Conservation (phyloP, 2,113 vertebrate genomes). For the Recurvirostra avosetta region DNA sequence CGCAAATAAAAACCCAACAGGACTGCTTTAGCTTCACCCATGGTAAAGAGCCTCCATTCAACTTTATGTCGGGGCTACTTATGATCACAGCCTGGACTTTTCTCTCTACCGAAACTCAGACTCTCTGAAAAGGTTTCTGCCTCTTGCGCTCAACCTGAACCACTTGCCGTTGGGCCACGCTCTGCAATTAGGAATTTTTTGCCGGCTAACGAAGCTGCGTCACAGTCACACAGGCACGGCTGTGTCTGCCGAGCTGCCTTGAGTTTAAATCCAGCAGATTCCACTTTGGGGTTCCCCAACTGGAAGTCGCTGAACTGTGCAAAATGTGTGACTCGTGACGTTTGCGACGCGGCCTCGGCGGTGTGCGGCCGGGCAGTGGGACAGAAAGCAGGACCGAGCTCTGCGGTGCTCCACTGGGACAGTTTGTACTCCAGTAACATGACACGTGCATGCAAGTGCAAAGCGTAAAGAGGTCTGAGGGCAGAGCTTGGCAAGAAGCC, state of each 20-base stretch:
- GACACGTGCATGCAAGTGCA: background rate
- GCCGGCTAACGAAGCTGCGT: background rate
- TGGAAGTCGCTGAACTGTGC: background rate
- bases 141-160: background rate
- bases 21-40: background rate
- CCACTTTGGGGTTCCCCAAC: background rate
- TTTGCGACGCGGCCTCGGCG: fast-evolving
- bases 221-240: background rate
- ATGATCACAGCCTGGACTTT: background rate
- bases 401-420: background rate
- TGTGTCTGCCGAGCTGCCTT: fast-evolving
- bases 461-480: background rate
- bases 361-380: background rate
- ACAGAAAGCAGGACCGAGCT: background rate
- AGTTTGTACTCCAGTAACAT: background rate
- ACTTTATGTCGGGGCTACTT: background rate
- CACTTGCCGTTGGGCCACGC: background rate
- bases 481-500: background rate
- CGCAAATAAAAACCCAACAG: background rate
- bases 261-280: background rate
- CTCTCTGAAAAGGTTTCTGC: background rate
- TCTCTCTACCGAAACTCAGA: background rate
- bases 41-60: background rate
- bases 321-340: fast-evolving
- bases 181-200: background rate